Evolutionary conservation across 2,797 vertebrate genomes (phyloP), one percentile per base, ranked within the genome.

Genomic region (Smutsia temminckii): DNA sequence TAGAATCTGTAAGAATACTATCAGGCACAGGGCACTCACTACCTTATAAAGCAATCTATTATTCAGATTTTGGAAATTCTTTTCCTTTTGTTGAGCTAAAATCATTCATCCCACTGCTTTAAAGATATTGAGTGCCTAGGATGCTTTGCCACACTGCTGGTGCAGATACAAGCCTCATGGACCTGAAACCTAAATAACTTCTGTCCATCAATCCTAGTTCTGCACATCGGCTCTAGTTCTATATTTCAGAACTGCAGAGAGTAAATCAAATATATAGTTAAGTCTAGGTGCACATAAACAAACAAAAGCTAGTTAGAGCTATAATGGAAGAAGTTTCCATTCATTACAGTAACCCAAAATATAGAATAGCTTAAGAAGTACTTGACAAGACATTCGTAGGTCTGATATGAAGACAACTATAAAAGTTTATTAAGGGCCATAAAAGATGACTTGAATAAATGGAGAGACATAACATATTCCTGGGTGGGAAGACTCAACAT

Each of bases 371-470:
- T 94, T 89, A 93, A 95, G 94, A 87, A 89, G 63, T 59, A 86
- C 86, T 96, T 96, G 69, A 94, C 17, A 74, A 94, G 80, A 63
- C 84, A 91, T 97, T 66, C 91, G 55, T 95, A 95, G 49, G 27
- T 79, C 86, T 85, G 86, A 88, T 69, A 29, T 83, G 34, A 93
- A 91, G 64, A 95, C 5, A 64, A 63, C 64, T 49, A 89, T 91
- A 96, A 96, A 94, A 92, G 77, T 93, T 96, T 95, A 95, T 78
- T 77, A 51, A 94, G 75, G n/a, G 16, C 23, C 51, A 87, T 94
- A 97, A 96, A 96, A 89, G 71, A 78, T 53, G 75, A 93, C 83
- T 95, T 68, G 80, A 97, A 80, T 91, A 94, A 86, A 96, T 57
- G 84, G 53, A 95, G 57, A 94, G 68, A 80, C 27, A 57, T 92